A percentile compares a stretch with the other conserved stretches of the same genome.
These are phyloP conservation scores for Calephelis nemesis DNA, from an alignment of 1,140 invertebrate species.

Conservation along the genomic window DNA sequence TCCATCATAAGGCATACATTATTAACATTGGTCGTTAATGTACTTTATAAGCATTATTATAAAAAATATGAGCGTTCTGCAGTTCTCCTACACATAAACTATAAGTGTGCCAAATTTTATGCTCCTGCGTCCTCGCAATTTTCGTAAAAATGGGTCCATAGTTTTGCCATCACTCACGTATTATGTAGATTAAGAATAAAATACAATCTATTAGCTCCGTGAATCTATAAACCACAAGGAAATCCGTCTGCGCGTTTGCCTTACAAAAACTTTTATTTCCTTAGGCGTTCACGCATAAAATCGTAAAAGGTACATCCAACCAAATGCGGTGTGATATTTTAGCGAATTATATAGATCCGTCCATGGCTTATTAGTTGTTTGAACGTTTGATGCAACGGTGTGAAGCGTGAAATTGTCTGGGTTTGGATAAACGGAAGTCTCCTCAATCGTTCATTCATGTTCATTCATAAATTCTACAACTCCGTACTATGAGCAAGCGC, in stretches of 20 bases:
- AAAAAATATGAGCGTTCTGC: no score
- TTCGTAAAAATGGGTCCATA: no score
- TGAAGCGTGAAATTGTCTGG: conserved; percentile 69
- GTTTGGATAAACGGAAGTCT: conserved; percentile 55
- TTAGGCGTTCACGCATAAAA: conserved; percentile 62
- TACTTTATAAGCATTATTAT: no score
- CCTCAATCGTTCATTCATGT: conserved; percentile 50
- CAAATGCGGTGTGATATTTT: conserved; percentile 42
- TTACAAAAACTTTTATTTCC: conserved; percentile 41
- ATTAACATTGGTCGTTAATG: no score
- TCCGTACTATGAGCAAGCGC: conserved; percentile 45
- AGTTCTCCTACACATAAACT: no score
- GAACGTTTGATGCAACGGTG: conserved; percentile 66
- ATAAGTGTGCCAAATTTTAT: no score
- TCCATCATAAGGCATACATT: no score
- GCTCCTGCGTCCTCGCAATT: no score
- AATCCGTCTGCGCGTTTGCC: not conserved
- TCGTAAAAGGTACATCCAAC: conserved; percentile 45
- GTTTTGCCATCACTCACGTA: no score
- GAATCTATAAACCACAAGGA: not conserved
- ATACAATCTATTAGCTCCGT: not conserved
- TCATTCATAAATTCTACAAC: conserved; percentile 64
- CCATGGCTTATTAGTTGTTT: conserved; percentile 9
- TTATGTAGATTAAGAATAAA: no score
- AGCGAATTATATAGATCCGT: conserved; percentile 36